Conservation (phyloP, 2,888 invertebrate species). For the Anarsia innoxiella region DNA sequence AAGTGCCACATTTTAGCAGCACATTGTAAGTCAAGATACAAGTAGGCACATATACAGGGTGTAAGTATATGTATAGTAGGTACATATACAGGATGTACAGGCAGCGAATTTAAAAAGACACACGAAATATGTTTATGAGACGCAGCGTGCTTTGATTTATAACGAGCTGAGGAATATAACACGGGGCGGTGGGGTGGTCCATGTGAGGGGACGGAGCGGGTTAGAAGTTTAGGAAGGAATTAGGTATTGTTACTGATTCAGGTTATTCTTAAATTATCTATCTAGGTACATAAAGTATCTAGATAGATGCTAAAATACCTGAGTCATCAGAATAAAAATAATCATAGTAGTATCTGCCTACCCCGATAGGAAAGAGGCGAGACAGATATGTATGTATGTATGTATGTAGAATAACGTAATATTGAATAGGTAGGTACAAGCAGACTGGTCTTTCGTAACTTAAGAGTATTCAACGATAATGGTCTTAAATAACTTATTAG, state of each 20-base stretch:
- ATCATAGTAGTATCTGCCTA: background rate
- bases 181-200: constrained; percentile 23
- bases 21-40: no score
- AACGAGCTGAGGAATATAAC: constrained; percentile 43
- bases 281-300: background rate
- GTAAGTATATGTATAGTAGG: no score
- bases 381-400: background rate
- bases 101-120: constrained; percentile 56
- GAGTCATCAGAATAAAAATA: no score
- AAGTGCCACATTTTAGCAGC: no score
- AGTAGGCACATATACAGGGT: no score
- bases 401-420: no score
- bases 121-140: constrained; percentile 67
- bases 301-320: no score
- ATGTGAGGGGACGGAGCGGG: constrained; percentile 15
- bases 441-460: no score
- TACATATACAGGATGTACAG: no score
- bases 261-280: background rate
- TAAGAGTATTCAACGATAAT: no score
- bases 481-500: no score
- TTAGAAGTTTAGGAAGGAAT: background rate
- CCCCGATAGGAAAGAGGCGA: background rate
- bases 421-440: no score
- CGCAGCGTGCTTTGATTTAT: constrained; percentile 67
- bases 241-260: background rate